These are phyloP conservation scores for Nebria ingens DNA, from an alignment of 1,140 invertebrate genomes.

Conservation along the genomic window DNA sequence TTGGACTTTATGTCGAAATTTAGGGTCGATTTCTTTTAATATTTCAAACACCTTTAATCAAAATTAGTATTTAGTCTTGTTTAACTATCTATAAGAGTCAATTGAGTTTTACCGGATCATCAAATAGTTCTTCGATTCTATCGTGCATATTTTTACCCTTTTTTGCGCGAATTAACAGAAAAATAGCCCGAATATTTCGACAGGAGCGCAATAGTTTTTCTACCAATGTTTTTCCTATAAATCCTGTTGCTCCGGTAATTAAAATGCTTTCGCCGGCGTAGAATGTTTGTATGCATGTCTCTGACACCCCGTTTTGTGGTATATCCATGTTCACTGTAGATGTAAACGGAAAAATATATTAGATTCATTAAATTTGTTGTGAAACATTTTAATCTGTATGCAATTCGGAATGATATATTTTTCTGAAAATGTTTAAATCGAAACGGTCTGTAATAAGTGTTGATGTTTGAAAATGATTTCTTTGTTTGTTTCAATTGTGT, in stretches of 20 bases:
- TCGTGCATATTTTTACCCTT: slow-evolving; percentile 38
- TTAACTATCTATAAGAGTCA: too few relatives aligned
- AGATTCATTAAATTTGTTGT: too few relatives aligned
- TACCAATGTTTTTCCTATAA: slow-evolving; percentile 79
- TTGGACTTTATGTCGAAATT: slow-evolving; percentile 55
- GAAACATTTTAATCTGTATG: too few relatives aligned
- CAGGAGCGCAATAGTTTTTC: slow-evolving; percentile 80
- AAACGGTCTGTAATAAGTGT: too few relatives aligned
- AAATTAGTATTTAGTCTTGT: too few relatives aligned
- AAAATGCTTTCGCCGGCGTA: slow-evolving; percentile 42
- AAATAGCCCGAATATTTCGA: slow-evolving; percentile 66
- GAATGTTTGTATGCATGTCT: slow-evolving; percentile 31
- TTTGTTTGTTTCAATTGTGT: too few relatives aligned
- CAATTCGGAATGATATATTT: too few relatives aligned
- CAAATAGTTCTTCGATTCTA: slow-evolving; percentile 32
- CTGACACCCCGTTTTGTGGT: too few relatives aligned
- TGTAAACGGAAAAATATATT: too few relatives aligned
- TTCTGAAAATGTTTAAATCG: too few relatives aligned
- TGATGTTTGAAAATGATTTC: too few relatives aligned
- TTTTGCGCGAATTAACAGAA: slow-evolving; percentile 69
- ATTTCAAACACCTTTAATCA: slow-evolving; percentile 42
- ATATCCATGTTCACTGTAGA: too few relatives aligned
- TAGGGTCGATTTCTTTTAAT: slow-evolving; percentile 44
- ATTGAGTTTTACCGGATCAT: slow-evolving; percentile 32
- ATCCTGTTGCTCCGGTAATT: slow-evolving; percentile 64